Percentiles rank a stretch among this genome's conserved stretches.
Evolutionary conservation across 2,888 invertebrate species (phyloP).

Genomic region (Pristionchus entomophagus): DNA sequence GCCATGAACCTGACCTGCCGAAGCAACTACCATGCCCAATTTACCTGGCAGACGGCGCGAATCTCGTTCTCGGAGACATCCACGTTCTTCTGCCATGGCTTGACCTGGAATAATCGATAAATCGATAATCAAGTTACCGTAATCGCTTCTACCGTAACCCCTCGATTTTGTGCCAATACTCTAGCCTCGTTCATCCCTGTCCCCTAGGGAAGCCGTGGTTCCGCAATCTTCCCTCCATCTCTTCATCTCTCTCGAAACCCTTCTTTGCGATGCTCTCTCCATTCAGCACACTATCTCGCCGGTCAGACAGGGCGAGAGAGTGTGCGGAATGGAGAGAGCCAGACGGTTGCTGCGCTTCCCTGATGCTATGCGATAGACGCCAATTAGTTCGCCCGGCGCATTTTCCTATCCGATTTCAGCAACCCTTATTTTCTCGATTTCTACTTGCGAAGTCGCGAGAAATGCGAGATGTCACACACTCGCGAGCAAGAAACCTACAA

Average conservation of each 20-base stretch:
- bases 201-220: not conserved
- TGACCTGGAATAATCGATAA: constrained; percentile 54
- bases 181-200: not conserved
- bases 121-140: constrained; percentile 27
- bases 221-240: not conserved
- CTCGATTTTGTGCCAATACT: too few relatives aligned
- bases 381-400: not conserved
- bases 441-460: not conserved
- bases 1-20: too few relatives aligned
- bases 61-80: constrained; percentile 74
- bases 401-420: not conserved
- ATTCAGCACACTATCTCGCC: too few relatives aligned
- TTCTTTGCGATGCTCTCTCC: too few relatives aligned
- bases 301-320: too few relatives aligned
- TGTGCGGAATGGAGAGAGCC: too few relatives aligned
- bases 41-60: constrained; percentile 66
- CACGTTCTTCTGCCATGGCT: constrained; percentile 70
- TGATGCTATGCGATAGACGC: not conserved
- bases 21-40: too few relatives aligned
- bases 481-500: too few relatives aligned
- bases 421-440: not conserved
- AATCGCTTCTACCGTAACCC: too few relatives aligned
- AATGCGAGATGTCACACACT: not conserved
- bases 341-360: not conserved
- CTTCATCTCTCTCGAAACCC: too few relatives aligned